Percentiles rank a stretch among this genome's conserved stretches.
phyloP scores from a whole-genome alignment of 2,797 vertebrate species.

The Melanotaenia parkinsoni region DNA sequence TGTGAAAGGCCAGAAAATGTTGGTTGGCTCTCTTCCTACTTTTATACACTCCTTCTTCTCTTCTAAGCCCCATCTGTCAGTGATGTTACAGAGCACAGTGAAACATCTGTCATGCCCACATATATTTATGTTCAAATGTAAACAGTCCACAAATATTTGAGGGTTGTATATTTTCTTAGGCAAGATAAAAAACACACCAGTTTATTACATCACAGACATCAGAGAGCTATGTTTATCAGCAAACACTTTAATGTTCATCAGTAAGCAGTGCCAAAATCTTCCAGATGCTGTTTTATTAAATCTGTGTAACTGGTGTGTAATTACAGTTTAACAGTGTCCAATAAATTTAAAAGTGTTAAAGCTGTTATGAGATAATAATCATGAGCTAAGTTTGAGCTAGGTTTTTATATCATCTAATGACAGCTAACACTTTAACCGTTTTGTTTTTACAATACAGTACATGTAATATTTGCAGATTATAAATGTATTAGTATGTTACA shows the following conservation, averaged over 20 bases:
- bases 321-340: background rate
- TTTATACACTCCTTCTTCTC: background rate
- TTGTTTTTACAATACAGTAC: background rate
- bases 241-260: background rate
- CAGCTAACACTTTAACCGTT: background rate
- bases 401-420: too few relatives aligned
- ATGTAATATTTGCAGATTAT: background rate
- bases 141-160: background rate
- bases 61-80: conserved; percentile 12
- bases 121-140: conserved; percentile 13
- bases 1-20: background rate
- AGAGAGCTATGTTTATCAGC: background rate
- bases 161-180: conserved; percentile 7
- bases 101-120: conserved; percentile 21
- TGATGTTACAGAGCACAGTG: background rate
- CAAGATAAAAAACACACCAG: background rate
- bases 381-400: too few relatives aligned
- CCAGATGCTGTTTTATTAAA: background rate
- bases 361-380: background rate
- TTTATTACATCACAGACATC: background rate
- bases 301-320: background rate
- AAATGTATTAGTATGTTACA: background rate
- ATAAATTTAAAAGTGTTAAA: background rate
- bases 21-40: background rate
- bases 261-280: background rate